Conservation (phyloP, 1,140 invertebrate species). For the Archivesica marissinica region DNA sequence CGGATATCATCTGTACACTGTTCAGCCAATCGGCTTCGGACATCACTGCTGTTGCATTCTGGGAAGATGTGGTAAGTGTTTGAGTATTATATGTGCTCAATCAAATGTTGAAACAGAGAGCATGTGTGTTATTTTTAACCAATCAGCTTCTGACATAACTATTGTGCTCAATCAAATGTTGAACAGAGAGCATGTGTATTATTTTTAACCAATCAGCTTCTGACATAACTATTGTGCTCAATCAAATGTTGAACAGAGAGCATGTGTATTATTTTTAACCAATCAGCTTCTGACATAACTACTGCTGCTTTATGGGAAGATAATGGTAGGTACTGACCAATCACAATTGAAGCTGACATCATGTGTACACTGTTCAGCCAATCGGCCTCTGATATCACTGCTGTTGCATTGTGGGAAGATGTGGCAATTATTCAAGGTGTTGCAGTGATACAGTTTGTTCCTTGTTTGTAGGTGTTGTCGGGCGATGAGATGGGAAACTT, state of each 20-base stretch:
- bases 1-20: conserved; percentile 2
- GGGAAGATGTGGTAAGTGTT: conserved; percentile 47
- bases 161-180: no score
- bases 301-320: conserved; percentile 61
- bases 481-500: conserved; percentile 47
- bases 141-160: no score
- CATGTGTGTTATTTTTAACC: no score
- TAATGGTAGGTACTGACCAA: no score
- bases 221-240: no score
- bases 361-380: conserved; percentile 42
- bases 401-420: conserved; percentile 61
- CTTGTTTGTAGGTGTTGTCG: conserved; percentile 33
- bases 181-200: no score
- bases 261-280: no score
- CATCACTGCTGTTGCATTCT: conserved; percentile 59
- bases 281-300: no score
- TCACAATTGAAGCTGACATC: neutral
- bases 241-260: neutral
- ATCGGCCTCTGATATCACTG: conserved; percentile 49
- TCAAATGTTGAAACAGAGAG: no score
- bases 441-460: neutral
- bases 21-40: conserved; percentile 49
- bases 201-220: no score
- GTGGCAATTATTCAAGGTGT: conserved; percentile 31
- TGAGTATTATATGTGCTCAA: no score